Percentiles rank a stretch among this genome's conserved stretches.
phyloP scores from a whole-genome alignment of 2,888 invertebrate genomes.

The Nephrocerus scutellatus region DNA sequence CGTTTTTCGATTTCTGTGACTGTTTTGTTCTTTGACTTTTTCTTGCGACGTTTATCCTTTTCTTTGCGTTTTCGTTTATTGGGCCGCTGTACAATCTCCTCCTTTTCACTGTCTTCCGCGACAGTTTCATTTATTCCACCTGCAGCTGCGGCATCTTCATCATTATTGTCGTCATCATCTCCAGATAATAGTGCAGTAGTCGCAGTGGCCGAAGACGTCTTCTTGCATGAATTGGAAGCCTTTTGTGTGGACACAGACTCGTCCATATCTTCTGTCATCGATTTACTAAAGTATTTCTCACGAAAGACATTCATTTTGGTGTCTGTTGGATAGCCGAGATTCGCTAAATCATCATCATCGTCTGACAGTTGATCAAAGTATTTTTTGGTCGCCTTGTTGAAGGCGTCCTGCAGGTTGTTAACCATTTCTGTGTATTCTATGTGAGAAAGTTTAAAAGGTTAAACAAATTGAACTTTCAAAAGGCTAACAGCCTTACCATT shows the following conservation, averaged over 20 bases:
- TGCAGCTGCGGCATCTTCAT: constrained; percentile 7
- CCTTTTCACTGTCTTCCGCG: constrained; percentile 14
- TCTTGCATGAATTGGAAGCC: constrained; percentile 5
- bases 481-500: constrained; percentile 79
- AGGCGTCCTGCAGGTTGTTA: constrained; percentile 71
- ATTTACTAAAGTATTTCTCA: constrained; percentile 48
- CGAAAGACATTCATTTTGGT: constrained; percentile 47
- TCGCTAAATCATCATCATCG: constrained; percentile 74
- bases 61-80: constrained; percentile 44
- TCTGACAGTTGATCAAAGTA: constrained; percentile 76
- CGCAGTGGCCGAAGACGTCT: constrained; percentile 17
- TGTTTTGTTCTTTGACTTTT: constrained; percentile 39
- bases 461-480: neutral
- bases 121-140: constrained; percentile 9
- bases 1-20: too few relatives aligned
- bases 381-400: constrained; percentile 73
- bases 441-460: neutral
- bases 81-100: constrained; percentile 24
- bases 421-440: constrained; percentile 85
- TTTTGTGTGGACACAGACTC: constrained; percentile 12
- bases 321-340: constrained; percentile 57
- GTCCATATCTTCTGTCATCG: constrained; percentile 36
- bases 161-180: constrained; percentile 33
- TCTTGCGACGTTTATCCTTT: constrained; percentile 45
- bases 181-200: constrained; percentile 46